Percentiles rank a stretch among this genome's conserved stretches.
These are phyloP conservation scores for Limenitis camilla DNA, from an alignment of 2,888 invertebrate genomes.

Conservation along the genomic window DNA sequence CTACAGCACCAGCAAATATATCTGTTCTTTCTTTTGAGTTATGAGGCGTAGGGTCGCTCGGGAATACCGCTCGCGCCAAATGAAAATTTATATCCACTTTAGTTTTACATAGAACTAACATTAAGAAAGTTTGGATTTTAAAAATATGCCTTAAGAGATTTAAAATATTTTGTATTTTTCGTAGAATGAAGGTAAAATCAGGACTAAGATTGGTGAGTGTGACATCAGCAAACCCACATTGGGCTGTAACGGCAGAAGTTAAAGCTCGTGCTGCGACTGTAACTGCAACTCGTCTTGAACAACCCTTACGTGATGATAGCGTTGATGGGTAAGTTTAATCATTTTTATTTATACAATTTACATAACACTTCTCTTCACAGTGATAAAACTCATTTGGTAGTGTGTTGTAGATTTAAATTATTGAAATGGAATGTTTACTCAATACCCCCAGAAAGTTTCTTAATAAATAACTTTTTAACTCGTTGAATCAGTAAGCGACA, in stretches of 20 bases:
- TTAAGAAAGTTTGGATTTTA: conserved; percentile 5
- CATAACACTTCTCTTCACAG: background rate
- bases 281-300: conserved; percentile 81
- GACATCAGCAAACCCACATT: conserved; percentile 82
- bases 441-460: too few relatives aligned
- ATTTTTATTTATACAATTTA: background rate
- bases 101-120: conserved; percentile 20
- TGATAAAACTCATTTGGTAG: background rate
- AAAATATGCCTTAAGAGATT: conserved; percentile 7
- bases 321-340: conserved; percentile 46
- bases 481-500: too few relatives aligned
- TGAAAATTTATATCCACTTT: conserved; percentile 22
- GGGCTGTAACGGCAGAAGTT: conserved; percentile 92
- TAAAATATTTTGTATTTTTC: background rate
- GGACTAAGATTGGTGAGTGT: conserved; percentile 90
- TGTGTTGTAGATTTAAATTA: too few relatives aligned
- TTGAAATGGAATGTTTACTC: too few relatives aligned
- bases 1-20: conserved; percentile 43
- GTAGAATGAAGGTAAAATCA: conserved; percentile 90
- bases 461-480: too few relatives aligned
- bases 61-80: conserved; percentile 28
- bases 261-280: conserved; percentile 92
- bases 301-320: conserved; percentile 56
- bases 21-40: conserved; percentile 50
- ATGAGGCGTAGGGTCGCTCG: conserved; percentile 38